Evolutionary conservation across 2,797 vertebrate genomes (phyloP).

Genomic region (Decapterus maruadsi): DNA sequence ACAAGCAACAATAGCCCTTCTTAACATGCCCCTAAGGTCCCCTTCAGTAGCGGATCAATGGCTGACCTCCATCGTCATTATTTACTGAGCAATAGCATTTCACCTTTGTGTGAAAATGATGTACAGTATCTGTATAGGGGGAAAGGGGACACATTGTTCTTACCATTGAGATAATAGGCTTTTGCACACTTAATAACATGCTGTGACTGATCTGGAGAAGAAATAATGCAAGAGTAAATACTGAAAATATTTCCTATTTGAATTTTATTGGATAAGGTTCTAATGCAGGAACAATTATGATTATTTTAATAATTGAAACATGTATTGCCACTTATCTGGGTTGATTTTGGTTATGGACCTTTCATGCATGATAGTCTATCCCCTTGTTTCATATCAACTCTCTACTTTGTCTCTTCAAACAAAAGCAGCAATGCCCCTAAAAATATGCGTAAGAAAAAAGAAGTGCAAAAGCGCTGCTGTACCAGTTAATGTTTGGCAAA

Average conservation of each 20-base stretch:
- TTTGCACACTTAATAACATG: slow-evolving; percentile 12
- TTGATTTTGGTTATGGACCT: background rate
- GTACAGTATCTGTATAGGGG: slow-evolving; percentile 69
- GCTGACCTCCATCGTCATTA: slow-evolving; percentile 77
- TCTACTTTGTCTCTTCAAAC: background rate
- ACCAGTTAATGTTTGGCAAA: background rate
- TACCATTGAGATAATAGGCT: slow-evolving; percentile 55
- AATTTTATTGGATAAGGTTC: background rate
- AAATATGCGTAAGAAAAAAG: background rate
- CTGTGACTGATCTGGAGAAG: slow-evolving; percentile 4
- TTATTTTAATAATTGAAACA: background rate
- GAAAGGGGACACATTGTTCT: slow-evolving; percentile 51
- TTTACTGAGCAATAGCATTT: slow-evolving; percentile 71
- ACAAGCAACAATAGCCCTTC: slow-evolving; percentile 80
- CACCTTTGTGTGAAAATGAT: slow-evolving; percentile 70
- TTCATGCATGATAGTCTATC: no score
- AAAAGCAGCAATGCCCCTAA: background rate
- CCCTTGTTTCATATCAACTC: background rate
- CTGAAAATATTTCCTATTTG: background rate
- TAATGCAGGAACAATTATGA: no score
- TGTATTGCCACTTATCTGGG: background rate
- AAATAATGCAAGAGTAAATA: slow-evolving; percentile 25
- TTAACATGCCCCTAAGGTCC: slow-evolving; percentile 82
- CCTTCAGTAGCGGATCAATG: slow-evolving; percentile 81
- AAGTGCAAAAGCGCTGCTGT: no score